Evolutionary conservation across 2,888 invertebrate genomes (phyloP), one percentile per base, ranked within the genome.

Genomic region (Caradrina clavipalpis): DNA sequence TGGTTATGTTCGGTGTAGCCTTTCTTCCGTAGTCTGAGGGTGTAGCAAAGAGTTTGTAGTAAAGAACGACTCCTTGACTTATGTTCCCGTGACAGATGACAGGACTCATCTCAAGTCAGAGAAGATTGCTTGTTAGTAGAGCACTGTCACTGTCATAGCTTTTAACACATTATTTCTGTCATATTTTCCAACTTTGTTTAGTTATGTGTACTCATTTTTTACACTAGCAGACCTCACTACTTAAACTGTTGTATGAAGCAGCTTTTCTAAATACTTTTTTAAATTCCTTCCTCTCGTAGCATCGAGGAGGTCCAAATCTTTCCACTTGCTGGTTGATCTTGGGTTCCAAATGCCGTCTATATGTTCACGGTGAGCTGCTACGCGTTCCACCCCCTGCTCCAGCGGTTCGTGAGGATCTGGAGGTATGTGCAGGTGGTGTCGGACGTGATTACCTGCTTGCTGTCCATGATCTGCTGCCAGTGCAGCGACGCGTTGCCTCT

Each of bases 311-410:
- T 53, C 19, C 11, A 57, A 45, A 42, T 57, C 42, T 54, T 19
- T 6, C 22, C 17, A 22, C 13, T 42, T n/a, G 21, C 15, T 59
- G 17, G 19, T 60, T 26, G 21, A 51, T 22, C 26, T 39, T 22
- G 26, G 47, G 39, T 64, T 58, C 63, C 73, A 69, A 74, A 83
- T 81, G 76, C 76, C 51, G 26, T 51, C 61, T 61, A 47, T 54
- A 90, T 91, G 90, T 76, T 91, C 47, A 84, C 85, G 21, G 63
- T 90, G 51, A 91, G 90, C 61, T 87, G 89, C 47, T 88, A 88
- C 71, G 60, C 80, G 22, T 82, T 88, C 62, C 86, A 88, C 63
- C 86, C 81, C 11, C 61, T 87, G 35, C 57, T 86, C 42, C 84
- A 83, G 70, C 82, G 86, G 54, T 86, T 90, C 35, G 82, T 87